Conservation (phyloP, 2,888 invertebrate genomes). For the Eupeodes luniger region DNA sequence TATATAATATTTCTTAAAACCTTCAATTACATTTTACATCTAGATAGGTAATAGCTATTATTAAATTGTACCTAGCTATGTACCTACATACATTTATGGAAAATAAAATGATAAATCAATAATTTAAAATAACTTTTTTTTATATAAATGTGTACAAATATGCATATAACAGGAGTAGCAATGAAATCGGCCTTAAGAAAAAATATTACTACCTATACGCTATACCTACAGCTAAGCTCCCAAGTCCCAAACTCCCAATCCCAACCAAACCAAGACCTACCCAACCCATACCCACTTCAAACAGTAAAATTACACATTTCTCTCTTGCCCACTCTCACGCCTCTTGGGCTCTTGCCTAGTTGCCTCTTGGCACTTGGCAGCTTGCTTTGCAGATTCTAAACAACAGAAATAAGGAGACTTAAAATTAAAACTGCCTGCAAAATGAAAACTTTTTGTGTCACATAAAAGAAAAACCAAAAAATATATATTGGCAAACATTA, state of each 20-base stretch:
- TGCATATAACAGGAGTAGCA: neutral
- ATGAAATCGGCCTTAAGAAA: neutral
- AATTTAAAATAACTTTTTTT: neutral
- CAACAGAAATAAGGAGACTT: neutral
- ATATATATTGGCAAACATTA: conserved; percentile 46
- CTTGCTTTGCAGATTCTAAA: conserved; percentile 42
- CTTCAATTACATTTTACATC: neutral
- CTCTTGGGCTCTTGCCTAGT: neutral
- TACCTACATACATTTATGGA: no score
- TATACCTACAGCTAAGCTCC: no score
- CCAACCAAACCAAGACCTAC: neutral
- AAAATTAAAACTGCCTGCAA: conserved; percentile 25
- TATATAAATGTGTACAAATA: no score
- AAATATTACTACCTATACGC: neutral
- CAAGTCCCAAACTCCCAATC: no score
- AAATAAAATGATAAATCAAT: conserved; percentile 9
- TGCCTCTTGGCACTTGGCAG: neutral
- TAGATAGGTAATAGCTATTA: no score
- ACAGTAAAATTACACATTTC: neutral
- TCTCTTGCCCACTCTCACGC: conserved; percentile 7
- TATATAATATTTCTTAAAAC: neutral
- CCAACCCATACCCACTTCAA: conserved; percentile 14
- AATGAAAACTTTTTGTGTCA: conserved; percentile 45
- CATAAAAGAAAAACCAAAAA: neutral
- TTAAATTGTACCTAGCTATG: no score